These are phyloP conservation scores for Ectemnius continuus DNA, from an alignment of 2,888 invertebrate species.

Conservation along the genomic window DNA sequence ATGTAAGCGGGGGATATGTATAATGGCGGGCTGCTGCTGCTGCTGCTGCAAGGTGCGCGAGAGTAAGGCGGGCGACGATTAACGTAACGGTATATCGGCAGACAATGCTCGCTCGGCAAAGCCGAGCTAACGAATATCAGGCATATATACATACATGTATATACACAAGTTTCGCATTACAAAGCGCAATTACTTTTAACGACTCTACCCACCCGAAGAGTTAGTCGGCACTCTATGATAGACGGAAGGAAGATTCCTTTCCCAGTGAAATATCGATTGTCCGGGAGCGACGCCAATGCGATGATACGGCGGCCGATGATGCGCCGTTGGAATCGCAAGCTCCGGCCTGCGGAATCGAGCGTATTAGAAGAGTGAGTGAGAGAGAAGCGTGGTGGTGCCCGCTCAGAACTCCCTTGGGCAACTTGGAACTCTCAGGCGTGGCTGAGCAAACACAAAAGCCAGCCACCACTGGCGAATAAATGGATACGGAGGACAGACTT, in stretches of 20 bases:
- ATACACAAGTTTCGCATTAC: constrained; percentile 6
- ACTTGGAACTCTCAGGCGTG: constrained; percentile 65
- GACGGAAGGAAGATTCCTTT: too few relatives aligned
- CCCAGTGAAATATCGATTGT: not conserved
- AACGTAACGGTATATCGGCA: constrained; percentile 1
- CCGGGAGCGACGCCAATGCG: constrained; percentile 53
- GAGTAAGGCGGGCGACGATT: constrained; percentile 2
- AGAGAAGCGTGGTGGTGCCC: constrained; percentile 26
- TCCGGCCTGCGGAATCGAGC: constrained; percentile 46
- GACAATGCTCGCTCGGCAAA: not conserved
- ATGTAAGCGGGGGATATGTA: too few relatives aligned
- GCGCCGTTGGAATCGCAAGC: constrained; percentile 41
- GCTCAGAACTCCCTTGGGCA: constrained; percentile 19
- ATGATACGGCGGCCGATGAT: constrained; percentile 37
- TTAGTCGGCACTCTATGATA: not conserved
- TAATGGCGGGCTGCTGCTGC: too few relatives aligned
- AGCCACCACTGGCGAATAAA: constrained; percentile 57
- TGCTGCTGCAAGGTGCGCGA: not conserved
- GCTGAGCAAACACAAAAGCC: constrained; percentile 71
- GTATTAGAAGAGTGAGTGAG: constrained; percentile 56
- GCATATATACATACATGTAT: not conserved
- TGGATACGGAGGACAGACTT: constrained; percentile 39
- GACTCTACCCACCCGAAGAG: not conserved
- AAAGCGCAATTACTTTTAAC: constrained; percentile 14
- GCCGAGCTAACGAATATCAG: not conserved